Base-by-base conservation (phyloP, 2,113 vertebrate genomes). In the Euleptes europaea region DNA sequence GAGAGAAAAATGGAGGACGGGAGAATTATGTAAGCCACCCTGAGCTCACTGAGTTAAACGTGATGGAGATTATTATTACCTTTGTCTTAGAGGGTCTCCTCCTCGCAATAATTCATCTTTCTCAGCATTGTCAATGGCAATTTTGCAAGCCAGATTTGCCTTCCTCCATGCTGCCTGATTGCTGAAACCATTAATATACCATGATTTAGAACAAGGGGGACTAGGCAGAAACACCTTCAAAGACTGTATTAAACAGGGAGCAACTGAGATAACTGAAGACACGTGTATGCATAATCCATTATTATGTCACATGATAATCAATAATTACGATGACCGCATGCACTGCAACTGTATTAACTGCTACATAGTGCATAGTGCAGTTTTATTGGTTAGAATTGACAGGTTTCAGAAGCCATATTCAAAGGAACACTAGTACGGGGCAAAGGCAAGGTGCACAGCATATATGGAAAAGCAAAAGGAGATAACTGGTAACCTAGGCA, bases 161-260 rank as follows among this genome's bases (percentile, higher is more conserved):
- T 99, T 99, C 92, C 98, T 98, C 98, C 99, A 99, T 38, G 97
- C 97, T 2, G 97, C 97, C 96, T 99, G 99, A 87, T 99, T 99
- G 96, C 98, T 99, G 92, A 84, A 96, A 97, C 81, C 77, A 91
- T 67, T 92, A 86, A 49, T 75, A 81, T 23, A 85, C 78, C 66
- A 7, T 0, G 28, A 28, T 83, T 78, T 66, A 74, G 76, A 0
- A 0, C 0, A 40, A 84, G 0, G 0, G 54, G 1, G 65, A 84
- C 72, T 21, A 28, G 0, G 0, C 57, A 31, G 31, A 38, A 19
- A 19, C 4, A 28, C 13, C 28, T 82, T 49, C 83, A 60, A 60
- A 60, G 38, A 19, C 17, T 42, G 38, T 21, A 38, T n/a, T 7
- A 78, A 15, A 9, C n/a, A 84, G 8, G 82, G 83, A 85, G 23